Evolutionary conservation across 2,888 invertebrate genomes (phyloP), one percentile per base, ranked within the genome.

Genomic region (Candidula unifasciata): DNA sequence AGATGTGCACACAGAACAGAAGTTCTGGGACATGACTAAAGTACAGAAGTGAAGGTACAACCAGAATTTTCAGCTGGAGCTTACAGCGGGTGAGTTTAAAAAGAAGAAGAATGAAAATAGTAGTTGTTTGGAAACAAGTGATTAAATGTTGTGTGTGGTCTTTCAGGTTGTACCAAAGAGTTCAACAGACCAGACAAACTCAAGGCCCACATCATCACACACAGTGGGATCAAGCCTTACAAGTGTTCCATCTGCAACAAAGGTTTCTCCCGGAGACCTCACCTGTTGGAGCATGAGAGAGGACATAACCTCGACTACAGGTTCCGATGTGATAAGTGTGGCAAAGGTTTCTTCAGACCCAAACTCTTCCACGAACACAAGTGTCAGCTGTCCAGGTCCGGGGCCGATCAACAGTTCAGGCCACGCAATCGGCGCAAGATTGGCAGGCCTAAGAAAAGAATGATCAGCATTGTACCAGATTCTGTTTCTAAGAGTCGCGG

Each of bases 181-280:
- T 96, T 96, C 88, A 95, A 95, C 86, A 94, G 96, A 73, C 95
- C 95, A 84, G 94, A 94, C 90, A 94, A 94, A 89, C 90, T 96
- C 52, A 96, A 96, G 90, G 94, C 95, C 10, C 96, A 96, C 91
- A 93, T 96, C 37, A 94, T 95, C 85, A 95, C 95, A 64, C 96
- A 96, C 91, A 95, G 95, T 87, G 93, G 93, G 6, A 90, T 93
- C 73, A 93, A 93, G 83, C 94, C 94, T 0, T 93, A 88, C 86
- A 90, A 91, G 84, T 94, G 94, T 87, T 88, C 88, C 5, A 89
- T 91, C n/a, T 94, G 94, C 89, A 91, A 91, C 44, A 92, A 92
- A 82, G 90, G 91, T 0, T 94, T 94, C 88, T 92, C 92, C 52
- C 90, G 94, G 0, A 89, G 91, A 80, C 91, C 93, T 6, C 92